Evolutionary conservation across 2,113 vertebrate genomes (phyloP).

Genomic region (Malurus alboscapulatus): DNA sequence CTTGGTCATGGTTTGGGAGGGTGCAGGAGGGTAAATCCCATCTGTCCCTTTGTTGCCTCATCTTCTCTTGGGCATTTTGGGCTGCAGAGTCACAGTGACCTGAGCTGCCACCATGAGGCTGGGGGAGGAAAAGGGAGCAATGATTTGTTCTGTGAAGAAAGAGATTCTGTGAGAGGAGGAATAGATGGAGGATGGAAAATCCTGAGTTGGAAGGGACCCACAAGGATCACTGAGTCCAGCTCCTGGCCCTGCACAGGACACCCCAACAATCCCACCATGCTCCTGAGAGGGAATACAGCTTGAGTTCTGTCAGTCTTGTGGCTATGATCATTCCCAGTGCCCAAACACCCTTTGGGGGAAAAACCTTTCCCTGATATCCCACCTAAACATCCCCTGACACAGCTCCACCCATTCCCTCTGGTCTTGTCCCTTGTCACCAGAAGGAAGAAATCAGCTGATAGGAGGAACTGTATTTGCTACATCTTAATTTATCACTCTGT

Average conservation of each 20-base stretch:
- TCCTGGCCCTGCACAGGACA: not conserved
- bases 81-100: not conserved
- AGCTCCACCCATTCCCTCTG: not conserved
- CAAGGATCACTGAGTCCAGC: not conserved
- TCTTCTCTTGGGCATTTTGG: not conserved
- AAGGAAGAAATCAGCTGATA: not conserved
- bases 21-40: not conserved
- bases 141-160: not conserved
- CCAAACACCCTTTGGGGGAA: not conserved
- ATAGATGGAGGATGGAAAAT: too few relatives aligned
- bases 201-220: not conserved
- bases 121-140: not conserved
- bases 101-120: not conserved
- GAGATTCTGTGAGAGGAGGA: not conserved
- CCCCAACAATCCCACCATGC: not conserved
- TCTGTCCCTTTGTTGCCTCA: not conserved
- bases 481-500: not conserved
- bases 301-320: not conserved
- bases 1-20: not conserved
- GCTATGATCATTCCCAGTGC: not conserved
- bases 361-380: not conserved
- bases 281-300: not conserved
- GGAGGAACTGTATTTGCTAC: not conserved
- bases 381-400: not conserved
- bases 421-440: not conserved